Evolutionary conservation across 2,888 invertebrate genomes (phyloP).

Genomic region (Stegana nigrithorax): DNA sequence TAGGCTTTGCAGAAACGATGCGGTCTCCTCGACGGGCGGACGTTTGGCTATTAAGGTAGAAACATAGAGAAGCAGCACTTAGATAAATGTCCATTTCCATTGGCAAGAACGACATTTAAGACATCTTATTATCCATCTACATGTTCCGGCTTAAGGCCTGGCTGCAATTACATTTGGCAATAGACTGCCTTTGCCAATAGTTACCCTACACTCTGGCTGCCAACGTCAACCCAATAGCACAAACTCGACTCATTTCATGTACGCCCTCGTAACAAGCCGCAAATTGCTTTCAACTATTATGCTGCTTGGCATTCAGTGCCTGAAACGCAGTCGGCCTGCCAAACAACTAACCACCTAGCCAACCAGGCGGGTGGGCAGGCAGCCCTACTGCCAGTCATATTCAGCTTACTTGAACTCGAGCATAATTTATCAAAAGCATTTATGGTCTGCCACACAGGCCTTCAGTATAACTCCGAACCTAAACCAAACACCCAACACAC

Average conservation of each 20-base stretch:
- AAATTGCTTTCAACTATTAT: slow-evolving; percentile 11
- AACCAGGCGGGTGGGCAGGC: no score
- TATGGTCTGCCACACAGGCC: slow-evolving; percentile 3
- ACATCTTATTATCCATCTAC: background rate
- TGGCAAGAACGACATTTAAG: background rate
- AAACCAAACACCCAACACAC: background rate
- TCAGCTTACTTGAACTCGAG: background rate
- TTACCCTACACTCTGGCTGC: no score
- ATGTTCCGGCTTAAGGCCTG: no score
- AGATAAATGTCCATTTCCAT: background rate
- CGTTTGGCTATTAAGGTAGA: slow-evolving; percentile 84
- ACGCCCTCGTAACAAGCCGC: background rate
- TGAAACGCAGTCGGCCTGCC: no score
- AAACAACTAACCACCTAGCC: no score
- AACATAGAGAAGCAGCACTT: background rate
- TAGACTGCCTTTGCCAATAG: no score
- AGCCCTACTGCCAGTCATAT: background rate
- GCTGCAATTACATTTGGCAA: no score
- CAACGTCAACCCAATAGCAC: no score
- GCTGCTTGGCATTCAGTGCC: background rate
- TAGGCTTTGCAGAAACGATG: slow-evolving; percentile 92
- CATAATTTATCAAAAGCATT: slow-evolving; percentile 55
- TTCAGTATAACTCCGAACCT: no score
- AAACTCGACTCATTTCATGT: no score
- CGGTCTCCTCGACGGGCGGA: slow-evolving; percentile 96